Base-by-base conservation (phyloP, 1,140 invertebrate genomes). In the Drosophila pallidifrons region DNA sequence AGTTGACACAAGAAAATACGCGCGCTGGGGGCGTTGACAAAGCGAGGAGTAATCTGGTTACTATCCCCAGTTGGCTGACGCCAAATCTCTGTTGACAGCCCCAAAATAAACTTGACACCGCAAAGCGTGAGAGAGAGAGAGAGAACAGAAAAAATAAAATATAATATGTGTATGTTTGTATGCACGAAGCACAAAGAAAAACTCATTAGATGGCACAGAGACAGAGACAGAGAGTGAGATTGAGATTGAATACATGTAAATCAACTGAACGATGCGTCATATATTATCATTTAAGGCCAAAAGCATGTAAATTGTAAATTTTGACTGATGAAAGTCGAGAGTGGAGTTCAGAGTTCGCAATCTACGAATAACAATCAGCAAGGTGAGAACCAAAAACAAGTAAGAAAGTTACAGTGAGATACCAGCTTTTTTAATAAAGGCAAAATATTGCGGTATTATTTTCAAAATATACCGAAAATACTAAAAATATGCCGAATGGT, bases 351-450 rank as follows among this genome's bases (percentile, higher is more conserved):
- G 6, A 20, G 20, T 49, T 11, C 13, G 10, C 16, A 43, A 13
- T 51, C 51, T 70, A 58, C 87, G 8, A 38, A 38, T 38, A 8
- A 38, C 10, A 38, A 13, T 51, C 35, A 59, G 61, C 87, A 75
- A 83, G 85, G 83, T 88, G 83, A 88, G 20, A 25, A 25, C 20
- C 80, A 87, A 78, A 87, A n/a, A n/a, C 70, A 87, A 67, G 66
- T 66, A 63, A 81, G 66, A 71, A 32, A 1, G 41, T 30, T 11
- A 47, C 38, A 54, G 69, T 20, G 16, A 20, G 16, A 20, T 20
- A 20, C 16, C 16, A 1, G 16, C 16, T 16, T 16, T 16, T 1
- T 16, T 1, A 16, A 16, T 16, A 16, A 16, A 16, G 1, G 16
- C 16, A 20, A 20, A 2, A 20, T 20, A 20, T 20, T 20, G 16